These are phyloP conservation scores for Cardiocondyla obscurior DNA, from an alignment of 1,140 invertebrate genomes.

Conservation along the genomic window DNA sequence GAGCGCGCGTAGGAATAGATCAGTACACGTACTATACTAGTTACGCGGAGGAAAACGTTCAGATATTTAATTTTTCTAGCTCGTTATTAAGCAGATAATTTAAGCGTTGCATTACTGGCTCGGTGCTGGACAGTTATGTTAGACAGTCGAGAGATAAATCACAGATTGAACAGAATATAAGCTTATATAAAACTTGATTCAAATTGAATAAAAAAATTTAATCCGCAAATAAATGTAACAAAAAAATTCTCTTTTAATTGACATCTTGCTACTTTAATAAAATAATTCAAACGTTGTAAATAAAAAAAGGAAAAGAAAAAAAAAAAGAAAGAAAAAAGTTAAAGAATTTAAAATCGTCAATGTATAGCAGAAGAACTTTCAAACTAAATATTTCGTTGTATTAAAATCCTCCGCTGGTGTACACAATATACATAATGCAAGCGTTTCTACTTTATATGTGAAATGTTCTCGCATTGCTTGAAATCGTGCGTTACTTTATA, in stretches of 20 bases:
- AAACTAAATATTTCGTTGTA: background rate
- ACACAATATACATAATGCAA: background rate
- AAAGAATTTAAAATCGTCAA: background rate
- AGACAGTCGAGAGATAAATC: no score
- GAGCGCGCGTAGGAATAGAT: no score
- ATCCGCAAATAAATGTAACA: background rate
- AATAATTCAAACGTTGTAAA: no score
- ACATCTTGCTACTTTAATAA: background rate
- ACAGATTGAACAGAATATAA: no score
- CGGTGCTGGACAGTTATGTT: no score
- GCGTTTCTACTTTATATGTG: slow-evolving; percentile 14
- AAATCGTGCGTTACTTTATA: background rate
- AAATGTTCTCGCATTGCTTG: background rate
- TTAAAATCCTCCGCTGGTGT: background rate
- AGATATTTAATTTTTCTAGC: no score
- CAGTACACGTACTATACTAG: no score
- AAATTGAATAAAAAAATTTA: slow-evolving; percentile 1
- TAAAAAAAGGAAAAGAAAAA: background rate
- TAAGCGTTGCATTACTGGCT: no score
- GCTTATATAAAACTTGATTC: no score
- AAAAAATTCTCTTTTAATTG: background rate
- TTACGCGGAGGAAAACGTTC: no score
- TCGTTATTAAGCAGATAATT: no score
- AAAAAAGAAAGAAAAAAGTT: background rate
- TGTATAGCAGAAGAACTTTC: background rate